Base-by-base conservation (phyloP, 2,888 invertebrate species). In the Nomada ruficornis region DNA sequence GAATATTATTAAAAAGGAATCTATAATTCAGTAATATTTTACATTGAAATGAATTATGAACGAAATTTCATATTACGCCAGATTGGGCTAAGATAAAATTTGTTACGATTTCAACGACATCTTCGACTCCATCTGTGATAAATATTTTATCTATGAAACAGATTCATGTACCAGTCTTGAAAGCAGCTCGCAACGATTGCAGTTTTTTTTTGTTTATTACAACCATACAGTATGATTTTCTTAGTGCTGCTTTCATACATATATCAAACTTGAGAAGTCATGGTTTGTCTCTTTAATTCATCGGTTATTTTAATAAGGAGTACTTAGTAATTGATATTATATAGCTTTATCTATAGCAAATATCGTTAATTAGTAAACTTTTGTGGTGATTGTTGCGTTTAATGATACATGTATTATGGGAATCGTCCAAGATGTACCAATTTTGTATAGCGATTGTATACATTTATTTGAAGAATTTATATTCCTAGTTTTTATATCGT, bases 121-220 rank as follows among this genome's bases (percentile, higher is more conserved):
- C 82, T 89, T 87, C 82, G 79, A 90, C 89, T 90, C 87, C 76
- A 84, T 91, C 92, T 93, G 93, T 93, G 93, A 93, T 93, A 93
- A 91, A 89, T 88, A 87, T 79, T 86, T 83, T 83, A 68, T 86
- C 80, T 80, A 52, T 72, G 55, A 42, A 44, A 57, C 64, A 55
- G 54, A 62, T 69, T 77, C 62, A 63, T 52, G 63, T 82, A 74
- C 67, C 73, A 55, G 62, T 74, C 62, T 54, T 59, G n/a, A 77
- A 74, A 63, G 55, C 57, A 55, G 52, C 20, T 26, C 4, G 11
- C 11, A 47, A 13, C 15, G 47, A 47, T 47, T 60, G 11, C 18
- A 26, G 50, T 55, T 65, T 26, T 59, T 59, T 26, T 64, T n/a
- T 1, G 10, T 47, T 64, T 52, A 20, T 20, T 59, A 26, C n/a